Base-by-base conservation (phyloP, 1,140 invertebrate species). In the Delia radicum region DNA sequence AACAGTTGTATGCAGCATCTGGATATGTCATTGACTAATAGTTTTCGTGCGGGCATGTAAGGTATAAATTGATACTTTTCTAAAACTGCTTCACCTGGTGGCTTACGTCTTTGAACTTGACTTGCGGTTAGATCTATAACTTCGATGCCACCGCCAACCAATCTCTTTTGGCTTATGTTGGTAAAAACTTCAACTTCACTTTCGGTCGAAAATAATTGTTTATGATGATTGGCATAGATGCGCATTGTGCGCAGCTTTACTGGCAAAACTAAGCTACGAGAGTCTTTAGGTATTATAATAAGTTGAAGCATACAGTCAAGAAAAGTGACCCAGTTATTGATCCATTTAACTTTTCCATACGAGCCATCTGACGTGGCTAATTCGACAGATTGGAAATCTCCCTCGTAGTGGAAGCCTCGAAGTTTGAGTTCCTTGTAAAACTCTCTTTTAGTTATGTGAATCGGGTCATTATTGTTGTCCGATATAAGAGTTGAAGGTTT, bases 261-360 rank as follows among this genome's bases (percentile, higher is more conserved):
- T 2, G 96, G 96, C 0, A 98, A 91, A 80, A 92, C 91, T 0
- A 98, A 89, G 21, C 90, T 89, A 76, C 93, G 87, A 0, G 92
- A 92, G 78, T 95, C 93, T n/a, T 90, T 87, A 27, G 90, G 89
- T 0, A 98, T 80, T 65, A 98, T 92, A 77, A 93, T 91, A 77
- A 97, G 91, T 84, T 98, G 97, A 18, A 98, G 86, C 91, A 98
- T 94, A 21, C 93, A 95, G 85, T 98, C 97, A 89, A 98, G 91
- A 85, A 97, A 98, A 0, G 95, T 90, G 0, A 96, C 91, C 95
- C 95, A 98, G 84, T 97, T 96, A 79, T 93, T 82, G 15, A 87
- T 86, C 95, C 95, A 96, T 31, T 79, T 77, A 0, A 92, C 85
- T 26, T 82, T 83, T 21, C 91, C 93, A 85, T 75, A 87, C 62